Evolutionary conservation across 1,140 invertebrate genomes (phyloP).

Genomic region (Acromyrmex echinatior): DNA sequence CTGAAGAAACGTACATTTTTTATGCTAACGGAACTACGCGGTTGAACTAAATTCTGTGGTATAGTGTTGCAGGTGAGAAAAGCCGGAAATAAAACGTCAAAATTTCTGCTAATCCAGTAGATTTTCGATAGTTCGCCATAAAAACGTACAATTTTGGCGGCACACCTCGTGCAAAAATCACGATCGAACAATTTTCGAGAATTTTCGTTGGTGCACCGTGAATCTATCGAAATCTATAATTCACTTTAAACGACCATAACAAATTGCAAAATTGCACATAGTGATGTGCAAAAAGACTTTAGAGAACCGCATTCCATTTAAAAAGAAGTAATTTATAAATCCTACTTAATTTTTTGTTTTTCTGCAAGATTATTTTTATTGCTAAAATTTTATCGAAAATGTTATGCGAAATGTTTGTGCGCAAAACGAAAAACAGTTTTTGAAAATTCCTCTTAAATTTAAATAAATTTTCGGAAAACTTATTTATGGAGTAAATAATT

Average conservation of each 20-base stretch:
- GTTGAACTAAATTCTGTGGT: slow-evolving; percentile 31
- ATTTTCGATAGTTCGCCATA: slow-evolving; percentile 5
- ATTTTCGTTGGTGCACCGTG: neutral
- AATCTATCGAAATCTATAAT: slow-evolving; percentile 25
- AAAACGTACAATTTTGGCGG: neutral
- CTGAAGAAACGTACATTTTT: slow-evolving; percentile 34
- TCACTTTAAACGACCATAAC: slow-evolving; percentile 8
- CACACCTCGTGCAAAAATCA: neutral
- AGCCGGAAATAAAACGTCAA: slow-evolving; percentile 41
- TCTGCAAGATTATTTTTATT: neutral
- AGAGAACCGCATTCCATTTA: neutral
- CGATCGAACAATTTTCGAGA: slow-evolving; percentile 10
- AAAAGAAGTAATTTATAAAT: neutral
- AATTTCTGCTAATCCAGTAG: slow-evolving; percentile 45
- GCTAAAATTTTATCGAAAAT: neutral
- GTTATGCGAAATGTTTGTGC: neutral
- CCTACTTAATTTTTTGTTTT: neutral
- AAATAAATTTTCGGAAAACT: neutral
- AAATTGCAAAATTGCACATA: slow-evolving; percentile 2
- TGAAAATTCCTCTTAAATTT: neutral
- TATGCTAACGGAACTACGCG: slow-evolving; percentile 39
- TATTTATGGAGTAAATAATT: slow-evolving; percentile 3
- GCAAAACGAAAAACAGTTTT: slow-evolving; percentile 6
- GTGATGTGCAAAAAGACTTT: neutral
- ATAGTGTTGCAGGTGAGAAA: slow-evolving; percentile 40